These are phyloP conservation scores for Litocranius walleri DNA, from an alignment of 2,113 vertebrate species.

Conservation along the genomic window DNA sequence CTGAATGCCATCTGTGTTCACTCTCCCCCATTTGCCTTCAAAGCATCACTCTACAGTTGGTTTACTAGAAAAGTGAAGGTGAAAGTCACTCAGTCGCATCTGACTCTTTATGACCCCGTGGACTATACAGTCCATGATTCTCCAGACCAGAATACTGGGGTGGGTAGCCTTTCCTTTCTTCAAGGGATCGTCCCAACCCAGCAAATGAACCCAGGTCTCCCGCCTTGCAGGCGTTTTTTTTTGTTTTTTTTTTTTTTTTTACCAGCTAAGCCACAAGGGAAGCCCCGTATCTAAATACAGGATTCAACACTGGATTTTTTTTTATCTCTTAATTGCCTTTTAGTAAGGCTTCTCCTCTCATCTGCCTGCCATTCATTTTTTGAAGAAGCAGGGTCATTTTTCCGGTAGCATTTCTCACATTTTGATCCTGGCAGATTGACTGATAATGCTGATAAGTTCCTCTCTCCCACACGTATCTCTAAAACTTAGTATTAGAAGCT, in stretches of 20 bases:
- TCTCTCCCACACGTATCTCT: background rate
- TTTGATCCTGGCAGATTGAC: background rate
- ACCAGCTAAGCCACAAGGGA: background rate
- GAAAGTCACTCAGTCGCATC: background rate
- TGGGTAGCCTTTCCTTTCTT: background rate
- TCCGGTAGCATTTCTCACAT: background rate
- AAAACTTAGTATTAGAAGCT: background rate
- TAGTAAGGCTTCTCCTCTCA: background rate
- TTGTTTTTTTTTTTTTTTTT: accelerated
- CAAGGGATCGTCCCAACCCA: background rate
- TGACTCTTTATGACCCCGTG: accelerated
- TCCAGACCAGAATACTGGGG: background rate
- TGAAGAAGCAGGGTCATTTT: background rate
- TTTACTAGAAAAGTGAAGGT: background rate
- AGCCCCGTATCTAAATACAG: background rate
- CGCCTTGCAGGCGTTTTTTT: accelerated
- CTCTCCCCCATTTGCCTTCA: background rate
- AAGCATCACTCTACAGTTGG: too few species aligned
- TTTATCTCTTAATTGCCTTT: background rate
- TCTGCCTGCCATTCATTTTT: background rate
- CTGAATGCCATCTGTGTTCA: background rate
- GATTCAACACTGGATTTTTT: background rate
- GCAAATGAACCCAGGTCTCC: background rate
- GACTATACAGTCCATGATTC: background rate
- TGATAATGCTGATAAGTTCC: background rate